These are phyloP conservation scores for Pharmacophagus antenor DNA, from an alignment of 2,888 invertebrate species.

Conservation along the genomic window DNA sequence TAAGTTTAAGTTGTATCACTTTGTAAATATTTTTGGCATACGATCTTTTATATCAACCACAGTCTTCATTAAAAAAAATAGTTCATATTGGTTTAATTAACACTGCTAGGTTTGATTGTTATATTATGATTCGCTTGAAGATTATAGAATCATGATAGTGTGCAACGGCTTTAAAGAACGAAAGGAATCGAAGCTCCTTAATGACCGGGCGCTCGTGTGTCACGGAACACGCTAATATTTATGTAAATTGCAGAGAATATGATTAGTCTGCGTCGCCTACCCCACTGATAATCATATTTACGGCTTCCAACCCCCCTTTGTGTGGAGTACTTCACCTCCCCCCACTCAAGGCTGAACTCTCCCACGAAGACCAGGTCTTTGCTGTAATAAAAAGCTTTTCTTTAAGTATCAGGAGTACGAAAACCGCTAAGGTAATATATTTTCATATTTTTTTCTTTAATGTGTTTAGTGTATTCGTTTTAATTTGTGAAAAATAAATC, in stretches of 20 bases:
- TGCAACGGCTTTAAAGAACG: conserved; percentile 24
- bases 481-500: not conserved
- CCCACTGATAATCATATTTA: conserved; percentile 80
- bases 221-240: conserved; percentile 80
- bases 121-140: not conserved
- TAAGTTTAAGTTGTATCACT: too few species aligned
- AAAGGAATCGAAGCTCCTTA: conserved; percentile 55
- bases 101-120: too few species aligned
- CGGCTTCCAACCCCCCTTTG: conserved; percentile 51
- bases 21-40: too few species aligned
- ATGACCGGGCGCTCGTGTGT: conserved; percentile 64
- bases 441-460: not conserved
- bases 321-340: conserved; percentile 8
- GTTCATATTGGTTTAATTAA: too few species aligned
- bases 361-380: conserved; percentile 2
- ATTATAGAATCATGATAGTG: conserved; percentile 24
- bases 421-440: conserved; percentile 2
- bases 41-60: too few species aligned
- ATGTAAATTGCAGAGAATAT: conserved; percentile 81
- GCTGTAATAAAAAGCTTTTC: not conserved
- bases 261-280: conserved; percentile 79
- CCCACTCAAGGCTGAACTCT: conserved; percentile 19
- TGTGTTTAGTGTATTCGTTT: not conserved
- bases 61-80: too few species aligned
- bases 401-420: not conserved